phyloP scores from a whole-genome alignment of 1,140 invertebrate genomes.

The Sipha flava region DNA sequence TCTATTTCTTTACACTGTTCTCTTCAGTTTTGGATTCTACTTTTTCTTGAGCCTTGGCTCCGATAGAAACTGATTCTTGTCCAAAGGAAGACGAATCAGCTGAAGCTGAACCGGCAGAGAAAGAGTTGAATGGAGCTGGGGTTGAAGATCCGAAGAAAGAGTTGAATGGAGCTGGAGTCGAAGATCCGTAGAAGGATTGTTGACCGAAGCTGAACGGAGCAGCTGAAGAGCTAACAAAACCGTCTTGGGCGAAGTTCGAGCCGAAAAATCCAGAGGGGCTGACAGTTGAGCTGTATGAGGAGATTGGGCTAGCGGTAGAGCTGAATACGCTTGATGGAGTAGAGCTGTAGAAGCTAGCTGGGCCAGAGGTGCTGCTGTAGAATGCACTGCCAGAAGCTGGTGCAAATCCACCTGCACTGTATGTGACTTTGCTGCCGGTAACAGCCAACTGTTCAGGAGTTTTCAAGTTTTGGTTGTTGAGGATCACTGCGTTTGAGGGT shows the following conservation, averaged over 20 bases:
- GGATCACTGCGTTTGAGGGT: neutral
- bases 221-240: neutral
- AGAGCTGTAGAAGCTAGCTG: neutral
- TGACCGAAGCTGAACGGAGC: neutral
- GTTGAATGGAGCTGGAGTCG: slow-evolving; percentile 3
- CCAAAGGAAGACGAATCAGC: neutral
- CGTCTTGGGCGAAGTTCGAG: neutral
- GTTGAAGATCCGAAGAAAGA: neutral
- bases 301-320: neutral
- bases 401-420: neutral
- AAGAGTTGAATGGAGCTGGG: neutral
- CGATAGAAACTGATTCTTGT: neutral
- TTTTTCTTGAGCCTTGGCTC: neutral
- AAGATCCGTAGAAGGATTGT: neutral
- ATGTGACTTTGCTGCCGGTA: neutral
- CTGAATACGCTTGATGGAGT: neutral
- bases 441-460: neutral
- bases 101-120: too few species aligned
- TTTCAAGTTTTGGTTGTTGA: neutral
- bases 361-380: neutral
- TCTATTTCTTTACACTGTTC: neutral
- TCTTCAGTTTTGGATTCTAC: slow-evolving; percentile 5
- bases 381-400: neutral
- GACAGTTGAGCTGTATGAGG: neutral
- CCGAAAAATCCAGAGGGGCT: neutral